Evolutionary conservation across 2,113 vertebrate species (phyloP).

Genomic region (Brachyhypopomus gauderio): DNA sequence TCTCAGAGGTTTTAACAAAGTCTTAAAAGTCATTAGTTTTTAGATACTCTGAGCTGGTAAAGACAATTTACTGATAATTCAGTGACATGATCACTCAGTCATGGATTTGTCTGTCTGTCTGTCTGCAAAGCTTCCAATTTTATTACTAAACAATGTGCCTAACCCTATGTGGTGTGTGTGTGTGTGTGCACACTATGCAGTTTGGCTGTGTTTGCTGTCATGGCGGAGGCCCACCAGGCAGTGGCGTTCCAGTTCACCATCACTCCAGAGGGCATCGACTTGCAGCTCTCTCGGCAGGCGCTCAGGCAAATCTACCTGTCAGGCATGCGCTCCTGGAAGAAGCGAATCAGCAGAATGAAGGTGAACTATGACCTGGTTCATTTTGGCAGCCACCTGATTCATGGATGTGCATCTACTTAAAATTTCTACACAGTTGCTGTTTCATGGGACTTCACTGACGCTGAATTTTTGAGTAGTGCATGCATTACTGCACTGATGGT

Average conservation of each 20-base stretch:
- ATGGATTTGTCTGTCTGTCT: too few relatives aligned
- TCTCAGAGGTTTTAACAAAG: too few relatives aligned
- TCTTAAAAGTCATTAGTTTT: too few relatives aligned
- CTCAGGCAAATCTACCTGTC: constrained; percentile 83
- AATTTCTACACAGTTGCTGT: too few relatives aligned
- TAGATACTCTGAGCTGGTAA: too few relatives aligned
- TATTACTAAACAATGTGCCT: too few relatives aligned
- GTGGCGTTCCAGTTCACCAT: constrained; percentile 85
- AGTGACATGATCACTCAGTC: too few relatives aligned
- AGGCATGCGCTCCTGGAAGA: constrained; percentile 85
- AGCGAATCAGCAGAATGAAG: constrained; percentile 78
- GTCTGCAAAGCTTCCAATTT: too few relatives aligned
- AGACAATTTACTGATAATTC: too few relatives aligned
- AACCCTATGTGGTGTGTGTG: neutral
- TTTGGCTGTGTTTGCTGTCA: constrained; percentile 56
- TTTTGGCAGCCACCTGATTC: neutral
- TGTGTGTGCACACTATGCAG: constrained; percentile 6
- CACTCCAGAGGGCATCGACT: constrained; percentile 78
- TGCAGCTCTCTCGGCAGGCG: constrained; percentile 78
- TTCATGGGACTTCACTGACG: too few relatives aligned
- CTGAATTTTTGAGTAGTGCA: too few relatives aligned
- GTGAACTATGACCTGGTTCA: constrained; percentile 60
- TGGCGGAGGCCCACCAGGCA: constrained; percentile 90
- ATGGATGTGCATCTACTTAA: neutral
- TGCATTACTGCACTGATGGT: too few relatives aligned